Evolutionary conservation across 2,113 vertebrate genomes (phyloP).

Genomic region (Osmerus eperlanus): DNA sequence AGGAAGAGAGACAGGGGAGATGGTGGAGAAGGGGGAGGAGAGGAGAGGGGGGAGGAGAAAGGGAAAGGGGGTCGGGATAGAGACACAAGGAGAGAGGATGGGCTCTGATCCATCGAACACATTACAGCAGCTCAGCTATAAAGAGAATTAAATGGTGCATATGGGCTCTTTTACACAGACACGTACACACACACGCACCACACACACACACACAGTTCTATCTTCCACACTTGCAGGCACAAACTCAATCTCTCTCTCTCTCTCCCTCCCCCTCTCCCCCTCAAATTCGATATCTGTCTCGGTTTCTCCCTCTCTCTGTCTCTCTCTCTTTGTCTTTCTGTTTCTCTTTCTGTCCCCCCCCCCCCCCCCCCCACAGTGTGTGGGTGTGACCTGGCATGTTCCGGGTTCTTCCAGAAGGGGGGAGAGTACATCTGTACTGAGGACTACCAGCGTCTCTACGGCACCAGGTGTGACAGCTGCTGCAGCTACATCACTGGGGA

Average conservation of each 20-base stretch:
- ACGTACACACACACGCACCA: no score
- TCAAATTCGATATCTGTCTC: background rate
- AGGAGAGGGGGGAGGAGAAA: no score
- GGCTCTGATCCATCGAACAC: no score
- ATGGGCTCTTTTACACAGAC: no score
- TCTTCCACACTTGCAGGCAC: no score
- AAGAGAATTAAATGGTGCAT: no score
- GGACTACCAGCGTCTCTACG: slow-evolving; percentile 95
- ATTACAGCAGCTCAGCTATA: no score
- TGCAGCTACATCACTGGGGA: slow-evolving; percentile 93
- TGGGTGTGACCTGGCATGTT: slow-evolving; percentile 87
- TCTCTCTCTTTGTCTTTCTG: background rate
- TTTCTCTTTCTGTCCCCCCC: background rate
- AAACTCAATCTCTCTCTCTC: background rate
- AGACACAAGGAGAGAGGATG: no score
- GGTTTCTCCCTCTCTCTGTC: background rate
- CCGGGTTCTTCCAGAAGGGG: slow-evolving; percentile 97
- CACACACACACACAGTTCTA: no score
- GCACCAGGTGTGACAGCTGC: slow-evolving; percentile 94
- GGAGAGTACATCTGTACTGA: slow-evolving; percentile 97
- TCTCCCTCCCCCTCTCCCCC: background rate
- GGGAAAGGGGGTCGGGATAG: no score
- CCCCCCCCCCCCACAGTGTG: slow-evolving; percentile 74
- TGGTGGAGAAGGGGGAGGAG: no score
- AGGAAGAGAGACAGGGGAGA: no score